Evolutionary conservation across 2,113 vertebrate genomes (phyloP).

Genomic region (Centropus bengalensis): DNA sequence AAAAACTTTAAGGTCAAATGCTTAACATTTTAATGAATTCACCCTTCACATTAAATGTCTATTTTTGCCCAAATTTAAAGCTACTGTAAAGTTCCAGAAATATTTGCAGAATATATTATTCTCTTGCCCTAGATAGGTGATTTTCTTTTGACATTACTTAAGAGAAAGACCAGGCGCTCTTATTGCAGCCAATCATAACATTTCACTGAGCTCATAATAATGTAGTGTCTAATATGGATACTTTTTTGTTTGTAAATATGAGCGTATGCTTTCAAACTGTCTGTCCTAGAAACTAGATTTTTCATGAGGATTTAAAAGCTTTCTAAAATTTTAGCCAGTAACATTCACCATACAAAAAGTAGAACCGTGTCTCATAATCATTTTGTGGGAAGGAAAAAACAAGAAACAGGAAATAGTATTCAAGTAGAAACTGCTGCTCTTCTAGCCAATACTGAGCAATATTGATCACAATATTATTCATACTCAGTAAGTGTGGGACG

Average conservation of each 20-base stretch:
- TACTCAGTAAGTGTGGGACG: neutral
- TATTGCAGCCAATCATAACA: slow-evolving; percentile 6
- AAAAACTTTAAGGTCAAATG: neutral
- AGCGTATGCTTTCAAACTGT: neutral
- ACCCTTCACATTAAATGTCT: neutral
- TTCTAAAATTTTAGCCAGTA: neutral
- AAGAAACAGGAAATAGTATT: neutral
- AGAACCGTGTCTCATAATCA: neutral
- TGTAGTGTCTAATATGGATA: neutral
- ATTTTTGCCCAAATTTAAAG: neutral
- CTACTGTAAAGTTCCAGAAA: neutral
- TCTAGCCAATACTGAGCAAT: neutral
- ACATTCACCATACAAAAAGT: neutral
- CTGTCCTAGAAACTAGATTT: neutral
- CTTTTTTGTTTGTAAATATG: neutral
- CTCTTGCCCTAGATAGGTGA: slow-evolving; percentile 2
- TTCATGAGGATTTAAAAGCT: neutral
- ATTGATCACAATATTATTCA: neutral
- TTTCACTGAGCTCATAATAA: slow-evolving; percentile 10
- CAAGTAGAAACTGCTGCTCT: neutral
- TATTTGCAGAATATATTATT: neutral
- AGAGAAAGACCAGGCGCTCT: neutral
- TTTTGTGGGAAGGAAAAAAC: neutral
- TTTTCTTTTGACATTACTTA: neutral
- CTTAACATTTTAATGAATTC: neutral